Percentiles rank a stretch among this genome's conserved stretches.
Conservation (phyloP, 2,113 vertebrate species). For the Sminthopsis crassicaudata region DNA sequence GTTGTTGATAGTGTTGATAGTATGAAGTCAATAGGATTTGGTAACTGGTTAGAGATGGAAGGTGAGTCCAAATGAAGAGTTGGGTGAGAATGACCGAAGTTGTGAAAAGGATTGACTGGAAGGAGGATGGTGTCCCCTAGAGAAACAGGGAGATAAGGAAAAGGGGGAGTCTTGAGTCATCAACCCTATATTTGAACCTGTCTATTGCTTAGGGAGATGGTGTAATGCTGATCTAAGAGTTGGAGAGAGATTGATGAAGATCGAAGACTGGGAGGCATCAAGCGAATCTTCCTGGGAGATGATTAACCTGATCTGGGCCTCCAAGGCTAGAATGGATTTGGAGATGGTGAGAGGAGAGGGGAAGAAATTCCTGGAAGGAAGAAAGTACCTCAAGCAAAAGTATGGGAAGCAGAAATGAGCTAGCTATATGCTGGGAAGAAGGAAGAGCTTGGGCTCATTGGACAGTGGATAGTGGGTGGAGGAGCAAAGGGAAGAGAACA, state of each 20-base stretch:
- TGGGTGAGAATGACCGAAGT: not conserved
- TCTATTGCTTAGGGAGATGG: not conserved
- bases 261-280: not conserved
- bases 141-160: not conserved
- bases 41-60: not conserved
- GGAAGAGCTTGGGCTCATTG: not conserved
- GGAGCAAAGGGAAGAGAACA: not conserved
- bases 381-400: not conserved
- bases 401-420: not conserved
- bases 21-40: not conserved
- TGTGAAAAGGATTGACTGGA: not conserved
- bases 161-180: not conserved
- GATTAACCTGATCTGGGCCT: not conserved
- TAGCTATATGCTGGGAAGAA: not conserved
- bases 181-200: not conserved
- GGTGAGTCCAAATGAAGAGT: not conserved
- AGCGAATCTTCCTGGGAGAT: not conserved
- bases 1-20: not conserved
- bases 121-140: not conserved
- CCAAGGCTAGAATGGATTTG: not conserved
- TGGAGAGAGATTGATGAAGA: not conserved
- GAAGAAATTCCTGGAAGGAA: not conserved
- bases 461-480: not conserved
- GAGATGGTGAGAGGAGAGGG: not conserved
- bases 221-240: not conserved